Evolutionary conservation across 1,140 invertebrate genomes (phyloP), one percentile per base, ranked within the genome.

Genomic region (Drosophila yakuba): DNA sequence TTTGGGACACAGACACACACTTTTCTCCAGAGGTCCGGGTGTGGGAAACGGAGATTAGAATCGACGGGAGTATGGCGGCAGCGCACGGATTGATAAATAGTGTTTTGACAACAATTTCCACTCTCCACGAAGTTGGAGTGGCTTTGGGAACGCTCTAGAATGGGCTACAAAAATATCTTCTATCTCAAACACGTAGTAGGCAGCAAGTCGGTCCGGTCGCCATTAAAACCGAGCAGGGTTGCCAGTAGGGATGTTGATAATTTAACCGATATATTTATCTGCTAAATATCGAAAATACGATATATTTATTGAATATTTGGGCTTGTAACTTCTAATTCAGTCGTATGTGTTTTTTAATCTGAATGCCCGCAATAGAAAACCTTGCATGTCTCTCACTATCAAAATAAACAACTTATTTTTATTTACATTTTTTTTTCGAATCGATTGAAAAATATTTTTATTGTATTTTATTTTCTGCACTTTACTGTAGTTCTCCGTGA

Each of bases 101-200:
- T 63, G 48, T 78, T 32, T 32, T 56, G 20, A 57, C 48, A 57
- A 63, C 62, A 73, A 57, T 57, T 50, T 67, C 39, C 54, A 41
- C 23, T 64, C 48, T 64, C 45, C 52, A 23, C 17, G 63, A 43
- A 64, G 63, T 58, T 63, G 50, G 44, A 62, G 52, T 55, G 39
- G 64, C 64, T 45, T 25, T 61, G 68, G 50, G 50, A 52, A 45
- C 52, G 61, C 58, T 59, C 39, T 45, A 84, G 63, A 80, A 68
- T 74, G 39, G 55, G 72, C 52, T 72, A 60, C 44, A 81, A 74
- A 84, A 80, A 55, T 80, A 47, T 88, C 69, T 90, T 88, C 54
- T 90, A 80, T 86, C 66, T 82, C 76, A 90, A 90, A 90, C 86
- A 91, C 86, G 86, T 90, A 78, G 64, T 71, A 74, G 63, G 69